phyloP scores from a whole-genome alignment of 1,140 invertebrate species.

The Halictus rubicundus region DNA sequence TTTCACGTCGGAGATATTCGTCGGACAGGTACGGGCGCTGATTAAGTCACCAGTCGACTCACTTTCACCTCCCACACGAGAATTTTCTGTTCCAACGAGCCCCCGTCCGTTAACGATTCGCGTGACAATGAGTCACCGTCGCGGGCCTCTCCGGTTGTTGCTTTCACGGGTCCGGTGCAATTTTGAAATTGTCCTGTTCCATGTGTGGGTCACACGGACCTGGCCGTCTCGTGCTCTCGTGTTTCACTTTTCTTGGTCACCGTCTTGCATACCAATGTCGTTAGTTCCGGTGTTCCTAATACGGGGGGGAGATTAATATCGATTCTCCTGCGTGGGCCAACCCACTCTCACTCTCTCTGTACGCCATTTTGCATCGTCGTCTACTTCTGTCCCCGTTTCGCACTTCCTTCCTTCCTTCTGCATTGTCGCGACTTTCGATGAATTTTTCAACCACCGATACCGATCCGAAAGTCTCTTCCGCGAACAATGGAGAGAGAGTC shows the following conservation, averaged over 20 bases:
- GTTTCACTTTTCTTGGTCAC: conserved; percentile 57
- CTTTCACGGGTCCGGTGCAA: conserved; percentile 26
- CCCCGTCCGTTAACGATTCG: conserved; percentile 33
- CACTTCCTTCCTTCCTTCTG: no score
- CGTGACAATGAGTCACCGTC: conserved; percentile 60
- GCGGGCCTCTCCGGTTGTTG: conserved; percentile 37
- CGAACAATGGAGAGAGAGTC: no score
- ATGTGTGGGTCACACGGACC: not conserved
- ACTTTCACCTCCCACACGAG: conserved; percentile 74
- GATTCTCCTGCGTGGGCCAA: conserved; percentile 15
- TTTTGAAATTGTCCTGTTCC: conserved; percentile 17
- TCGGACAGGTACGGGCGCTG: conserved; percentile 29
- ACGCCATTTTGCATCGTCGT: conserved; percentile 12
- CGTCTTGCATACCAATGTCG: conserved; percentile 43
- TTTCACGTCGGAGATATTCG: conserved; percentile 35
- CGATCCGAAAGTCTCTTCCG: not conserved
- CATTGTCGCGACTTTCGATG: not conserved
- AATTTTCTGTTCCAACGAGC: conserved; percentile 53
- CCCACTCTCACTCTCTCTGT: conserved; percentile 28
- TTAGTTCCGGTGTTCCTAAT: conserved; percentile 40
- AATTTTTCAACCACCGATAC: not conserved
- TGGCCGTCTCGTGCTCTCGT: conserved; percentile 33
- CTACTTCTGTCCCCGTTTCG: not conserved
- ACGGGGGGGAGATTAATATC: conserved; percentile 41
- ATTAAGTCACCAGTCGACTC: conserved; percentile 63